Percentiles rank a stretch among this genome's conserved stretches.
Conservation (phyloP, 2,797 vertebrate genomes). For the Lerista edwardsae region DNA sequence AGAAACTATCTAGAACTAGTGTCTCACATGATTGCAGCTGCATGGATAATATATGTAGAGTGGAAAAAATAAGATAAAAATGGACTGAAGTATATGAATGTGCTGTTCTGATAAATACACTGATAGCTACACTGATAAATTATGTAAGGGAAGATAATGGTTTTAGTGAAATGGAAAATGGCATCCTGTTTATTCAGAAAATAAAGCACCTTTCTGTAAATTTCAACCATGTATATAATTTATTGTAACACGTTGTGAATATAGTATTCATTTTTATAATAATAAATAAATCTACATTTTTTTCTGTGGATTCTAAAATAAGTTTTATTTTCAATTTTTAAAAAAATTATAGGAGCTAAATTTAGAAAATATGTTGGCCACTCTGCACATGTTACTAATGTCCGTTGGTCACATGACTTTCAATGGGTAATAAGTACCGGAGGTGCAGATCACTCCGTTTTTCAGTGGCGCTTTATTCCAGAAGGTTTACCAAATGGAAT, state of each 20-base stretch:
- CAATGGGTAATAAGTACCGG: slow-evolving; percentile 95
- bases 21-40: neutral
- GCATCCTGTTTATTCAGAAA: neutral
- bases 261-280: neutral
- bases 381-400: slow-evolving; percentile 94
- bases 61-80: neutral
- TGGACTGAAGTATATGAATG: neutral
- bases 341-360: slow-evolving; percentile 85
- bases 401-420: slow-evolving; percentile 94
- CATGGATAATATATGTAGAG: neutral
- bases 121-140: neutral
- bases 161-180: neutral
- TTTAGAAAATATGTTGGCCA: slow-evolving; percentile 95
- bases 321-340: neutral
- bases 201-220: neutral
- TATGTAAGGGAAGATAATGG: neutral
- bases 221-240: neutral
- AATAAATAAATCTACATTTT: neutral
- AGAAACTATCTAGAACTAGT: neutral
- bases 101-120: no score
- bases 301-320: neutral
- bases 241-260: neutral
- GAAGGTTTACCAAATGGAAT: slow-evolving; percentile 90
- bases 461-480: slow-evolving; percentile 96
- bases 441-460: slow-evolving; percentile 93